These are phyloP conservation scores for Xestobium rufovillosum DNA, from an alignment of 2,888 invertebrate species.

Conservation along the genomic window DNA sequence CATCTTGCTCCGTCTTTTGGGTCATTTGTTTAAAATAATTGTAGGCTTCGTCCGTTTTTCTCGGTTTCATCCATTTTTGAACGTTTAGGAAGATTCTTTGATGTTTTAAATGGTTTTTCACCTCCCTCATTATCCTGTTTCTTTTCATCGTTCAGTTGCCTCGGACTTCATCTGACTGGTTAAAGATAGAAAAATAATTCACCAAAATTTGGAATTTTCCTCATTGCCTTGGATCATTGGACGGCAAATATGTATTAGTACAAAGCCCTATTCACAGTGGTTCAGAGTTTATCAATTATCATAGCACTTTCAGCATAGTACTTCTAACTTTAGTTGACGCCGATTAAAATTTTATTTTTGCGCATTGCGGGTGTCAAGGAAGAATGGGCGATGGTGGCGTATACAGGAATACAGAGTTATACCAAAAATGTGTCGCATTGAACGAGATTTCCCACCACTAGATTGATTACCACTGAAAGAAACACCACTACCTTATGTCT, in stretches of 20 bases:
- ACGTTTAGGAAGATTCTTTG: conserved; percentile 6
- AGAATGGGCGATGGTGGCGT: conserved; percentile 26
- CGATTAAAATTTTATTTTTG: conserved; percentile 25
- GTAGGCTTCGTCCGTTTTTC: no score
- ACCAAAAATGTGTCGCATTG: conserved; percentile 5
- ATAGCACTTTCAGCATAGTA: conserved; percentile 24
- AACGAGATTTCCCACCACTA: conserved; percentile 12
- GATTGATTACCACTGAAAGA: conserved; percentile 3
- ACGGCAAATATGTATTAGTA: conserved; percentile 22
- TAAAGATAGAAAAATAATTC: conserved; percentile 16
- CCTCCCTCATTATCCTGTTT: no score
- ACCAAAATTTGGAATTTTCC: conserved; percentile 22
- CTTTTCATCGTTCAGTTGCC: conserved; percentile 20
- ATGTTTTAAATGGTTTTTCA: conserved; percentile 1
- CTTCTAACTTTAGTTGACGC: conserved; percentile 26
- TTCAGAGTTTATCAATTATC: conserved; percentile 22
- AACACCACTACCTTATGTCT: conserved; percentile 4
- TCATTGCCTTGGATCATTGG: conserved; percentile 22
- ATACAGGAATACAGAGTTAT: conserved; percentile 12
- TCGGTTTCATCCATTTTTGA: conserved; percentile 4
- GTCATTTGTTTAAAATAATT: no score
- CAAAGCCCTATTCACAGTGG: conserved; percentile 21
- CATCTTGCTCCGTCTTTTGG: no score
- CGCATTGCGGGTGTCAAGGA: conserved; percentile 24
- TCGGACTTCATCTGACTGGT: conserved; percentile 20